Evolutionary conservation across 1,140 invertebrate species (phyloP), one percentile per base, ranked within the genome.

Genomic region (Manduca sexta): DNA sequence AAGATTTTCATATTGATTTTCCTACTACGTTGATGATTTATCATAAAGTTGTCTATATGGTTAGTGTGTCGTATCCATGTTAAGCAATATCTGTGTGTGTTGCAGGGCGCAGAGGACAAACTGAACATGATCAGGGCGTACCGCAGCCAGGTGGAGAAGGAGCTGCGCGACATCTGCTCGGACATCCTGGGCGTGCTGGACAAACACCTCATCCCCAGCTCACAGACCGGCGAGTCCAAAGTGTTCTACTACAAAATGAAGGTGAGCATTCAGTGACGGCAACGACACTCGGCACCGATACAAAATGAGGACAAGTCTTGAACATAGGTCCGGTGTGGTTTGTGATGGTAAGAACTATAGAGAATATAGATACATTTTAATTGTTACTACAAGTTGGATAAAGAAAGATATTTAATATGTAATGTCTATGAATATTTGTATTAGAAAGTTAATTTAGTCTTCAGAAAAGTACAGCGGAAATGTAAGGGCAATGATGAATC

Each of bases 181-280:
- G 97, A 99, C 87, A 98, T 99, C 71, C 90, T 99, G 52, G 91
- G 91, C 80, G 94, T 97, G 50, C 88, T 98, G 63, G 96, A 97
- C 82, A 96, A 97, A 86, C 93, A 97, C 88, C 90, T 98, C 64
- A 97, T 98, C 87, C 94, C 95, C 55, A 93, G 92, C 86, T 95
- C 96, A 64, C 92, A 92, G 56, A 93, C 93, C 67, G 96, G 95
- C 60, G 97, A 98, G 90, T 97, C 95, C 60, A 97, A 96, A 93
- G 97, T 98, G 66, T 98, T 98, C 88, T 98, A 98, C 86, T 96
- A 96, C 86, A 98, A 98, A 93, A 98, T 98, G 96, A 97, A 92
- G 91, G 90, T 87, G 57, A 53, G 44, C 5, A 12, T 37, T 7
- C 29, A 11, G 29, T 5, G 29, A 8, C 8, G 1, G 4, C 30